Evolutionary conservation across 2,888 invertebrate genomes (phyloP), one percentile per base, ranked within the genome.

Genomic region (Papilio gigon): DNA sequence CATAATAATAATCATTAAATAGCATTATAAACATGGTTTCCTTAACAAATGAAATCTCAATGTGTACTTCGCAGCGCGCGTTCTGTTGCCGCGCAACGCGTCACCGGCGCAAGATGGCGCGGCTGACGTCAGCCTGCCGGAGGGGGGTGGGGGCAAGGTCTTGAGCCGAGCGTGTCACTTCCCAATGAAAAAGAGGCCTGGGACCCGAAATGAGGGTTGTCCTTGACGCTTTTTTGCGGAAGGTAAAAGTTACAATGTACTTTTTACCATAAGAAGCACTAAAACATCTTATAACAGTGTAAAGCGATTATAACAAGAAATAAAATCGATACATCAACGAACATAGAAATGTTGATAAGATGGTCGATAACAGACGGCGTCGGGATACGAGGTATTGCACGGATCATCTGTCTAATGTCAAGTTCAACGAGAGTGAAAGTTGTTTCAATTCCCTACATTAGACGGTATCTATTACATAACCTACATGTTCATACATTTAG

Each of bases 81-180:
- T 80, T 79, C 74, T 78, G 90, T 91, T 90, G 90, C 92, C 78
- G 81, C 80, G 91, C 90, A 89, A 92, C 90, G 85, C 83, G 83
- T 84, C 82, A 84, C 78, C 81, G 83, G 82, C 83, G 84, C 90
- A 92, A 92, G 91, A 92, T 92, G 92, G 91, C 91, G 90, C 80
- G 78, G 81, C 76, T 90, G 89, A 90, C 92, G 92, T 91, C 90
- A 91, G 78, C 77, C 78, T 74, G 75, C 77, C 73, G 77, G 72
- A 72, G 78, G 75, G 76, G 74, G 77, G 72, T 73, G 81, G 83
- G 78, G 84, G 84, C 87, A 87, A 88, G 89, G 88, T 87, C 86
- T 86, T 81, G 76, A 77, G 83, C 79, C 84, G 84, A 87, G 84
- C 85, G 87, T 87, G 85, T 87, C 87, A 88, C 86, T 90, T 90